Base-by-base conservation (phyloP, 2,113 vertebrate genomes). In the Sprattus sprattus region DNA sequence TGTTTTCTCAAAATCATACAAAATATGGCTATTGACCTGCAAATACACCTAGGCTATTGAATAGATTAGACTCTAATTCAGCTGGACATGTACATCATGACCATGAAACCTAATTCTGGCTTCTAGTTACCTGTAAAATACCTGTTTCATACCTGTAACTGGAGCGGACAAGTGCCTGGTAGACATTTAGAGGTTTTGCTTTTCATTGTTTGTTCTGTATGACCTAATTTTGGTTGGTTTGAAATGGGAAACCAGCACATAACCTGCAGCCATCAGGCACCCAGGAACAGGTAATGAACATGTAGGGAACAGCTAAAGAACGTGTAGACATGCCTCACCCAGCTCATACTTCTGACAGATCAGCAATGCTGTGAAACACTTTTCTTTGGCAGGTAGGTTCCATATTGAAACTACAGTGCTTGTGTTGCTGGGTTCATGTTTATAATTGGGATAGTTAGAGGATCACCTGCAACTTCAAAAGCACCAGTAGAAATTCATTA, bases 181-280 rank as follows among this genome's bases (percentile, higher is more conserved):
- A 86, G 87, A 85, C 89, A 92, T 91, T 90, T 89, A 83, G 92
- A 91, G 89, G 86, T 85, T 60, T 85, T 89, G 83, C 89, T 89
- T 90, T 90, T 86, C 86, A 84, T 91, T 89, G 85, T 89, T 67
- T 86, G 88, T 89, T 86, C 89, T 91, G 92, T 89, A 88, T 91
- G 92, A 93, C 92, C 92, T 93, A 84, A 91, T 93, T 93, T 83
- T 78, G 44, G 83, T 85, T 64, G 60, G 54, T 45, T 64, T 93
- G 93, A 92, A 94, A 93, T 86, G 10, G 91, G 92, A 82, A 45
- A 93, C 91, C 92, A 90, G 83, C 83, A 7, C 52, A 84, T 92
- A 88, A 93, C 92, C 93, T 67, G 89, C 88, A 92, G 92, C 89
- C 91, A 91, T 88, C 32, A 84, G 92, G 87, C 71, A 78, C 10